Conservation (phyloP, 2,797 vertebrate genomes). For the Dryobates pubescens region DNA sequence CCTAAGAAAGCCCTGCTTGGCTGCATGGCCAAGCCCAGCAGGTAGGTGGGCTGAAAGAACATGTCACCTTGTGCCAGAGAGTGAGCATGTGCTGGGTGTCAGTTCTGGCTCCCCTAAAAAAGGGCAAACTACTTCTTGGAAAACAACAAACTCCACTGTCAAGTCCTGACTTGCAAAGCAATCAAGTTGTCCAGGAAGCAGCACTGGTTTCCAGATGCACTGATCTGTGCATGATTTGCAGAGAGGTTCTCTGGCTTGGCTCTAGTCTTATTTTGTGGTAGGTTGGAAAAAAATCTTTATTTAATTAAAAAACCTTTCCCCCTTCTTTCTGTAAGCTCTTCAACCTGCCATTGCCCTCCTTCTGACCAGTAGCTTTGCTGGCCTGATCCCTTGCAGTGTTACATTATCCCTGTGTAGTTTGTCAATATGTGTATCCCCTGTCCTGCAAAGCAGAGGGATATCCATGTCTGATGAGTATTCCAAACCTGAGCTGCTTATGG, state of each 20-base stretch:
- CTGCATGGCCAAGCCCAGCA: neutral
- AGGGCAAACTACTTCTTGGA: neutral
- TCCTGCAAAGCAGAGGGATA: neutral
- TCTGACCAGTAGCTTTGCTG: neutral
- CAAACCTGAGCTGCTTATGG: constrained; percentile 37
- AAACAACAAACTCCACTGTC: neutral
- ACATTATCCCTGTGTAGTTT: neutral
- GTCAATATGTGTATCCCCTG: constrained; percentile 5
- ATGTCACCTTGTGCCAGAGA: fast-evolving
- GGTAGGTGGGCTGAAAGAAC: neutral
- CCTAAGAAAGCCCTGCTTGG: neutral
- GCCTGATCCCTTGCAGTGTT: neutral
- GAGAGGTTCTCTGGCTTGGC: neutral
- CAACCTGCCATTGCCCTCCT: neutral
- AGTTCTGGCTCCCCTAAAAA: neutral
- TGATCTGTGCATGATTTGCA: neutral
- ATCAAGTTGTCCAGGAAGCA: neutral
- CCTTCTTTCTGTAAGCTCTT: neutral
- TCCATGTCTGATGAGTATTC: constrained; percentile 48
- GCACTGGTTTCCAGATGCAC: neutral
- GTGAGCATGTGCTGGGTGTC: neutral
- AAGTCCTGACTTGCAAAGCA: neutral
- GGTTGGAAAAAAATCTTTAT: constrained; percentile 15
- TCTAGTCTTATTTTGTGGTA: neutral
- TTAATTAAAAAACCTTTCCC: neutral